phyloP scores from a whole-genome alignment of 2,888 invertebrate genomes.

The Folsomia candida region DNA sequence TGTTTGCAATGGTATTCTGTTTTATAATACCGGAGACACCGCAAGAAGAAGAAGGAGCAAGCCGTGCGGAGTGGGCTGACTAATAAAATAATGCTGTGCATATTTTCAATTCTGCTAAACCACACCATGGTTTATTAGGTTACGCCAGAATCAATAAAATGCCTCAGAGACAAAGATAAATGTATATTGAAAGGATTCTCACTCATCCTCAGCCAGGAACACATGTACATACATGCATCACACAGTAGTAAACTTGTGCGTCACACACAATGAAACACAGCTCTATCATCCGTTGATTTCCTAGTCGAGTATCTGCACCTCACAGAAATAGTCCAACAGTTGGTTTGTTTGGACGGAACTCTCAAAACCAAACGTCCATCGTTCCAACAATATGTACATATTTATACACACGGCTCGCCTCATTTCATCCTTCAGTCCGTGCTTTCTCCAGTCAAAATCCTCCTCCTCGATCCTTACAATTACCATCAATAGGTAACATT shows the following conservation, averaged over 20 bases:
- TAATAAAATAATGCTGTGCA: not conserved
- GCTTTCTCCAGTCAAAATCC: too few species aligned
- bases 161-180: constrained; percentile 5
- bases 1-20: too few species aligned
- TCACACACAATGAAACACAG: not conserved
- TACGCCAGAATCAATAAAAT: constrained; percentile 9
- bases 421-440: not conserved
- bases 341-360: not conserved
- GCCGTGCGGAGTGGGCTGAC: too few species aligned
- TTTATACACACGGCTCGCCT: not conserved
- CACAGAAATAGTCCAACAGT: constrained; percentile 2
- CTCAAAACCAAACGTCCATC: not conserved
- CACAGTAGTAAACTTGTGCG: too few species aligned
- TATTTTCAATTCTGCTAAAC: not conserved
- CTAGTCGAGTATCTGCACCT: too few species aligned
- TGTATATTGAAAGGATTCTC: constrained; percentile 1
- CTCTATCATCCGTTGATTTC: not conserved
- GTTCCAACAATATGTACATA: too few species aligned
- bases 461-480: too few species aligned
- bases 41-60: too few species aligned
- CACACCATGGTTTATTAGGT: not conserved
- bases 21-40: too few species aligned
- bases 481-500: too few species aligned
- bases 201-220: not conserved
- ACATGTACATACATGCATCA: not conserved